These are phyloP conservation scores for Choloepus didactylus DNA, from an alignment of 2,797 vertebrate genomes.

Conservation along the genomic window DNA sequence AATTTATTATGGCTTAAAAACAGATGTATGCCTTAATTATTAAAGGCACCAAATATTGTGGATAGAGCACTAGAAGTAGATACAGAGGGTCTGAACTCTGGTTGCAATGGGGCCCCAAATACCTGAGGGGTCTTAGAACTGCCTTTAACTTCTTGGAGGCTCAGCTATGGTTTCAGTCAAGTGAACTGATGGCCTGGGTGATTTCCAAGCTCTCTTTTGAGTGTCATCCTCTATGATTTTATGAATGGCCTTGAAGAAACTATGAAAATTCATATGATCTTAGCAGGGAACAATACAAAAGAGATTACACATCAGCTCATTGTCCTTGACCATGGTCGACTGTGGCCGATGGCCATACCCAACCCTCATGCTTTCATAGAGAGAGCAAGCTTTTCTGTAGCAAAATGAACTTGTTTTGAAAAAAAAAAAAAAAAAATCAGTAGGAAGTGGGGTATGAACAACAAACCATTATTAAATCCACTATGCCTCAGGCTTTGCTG, in stretches of 20 bases:
- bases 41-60: neutral
- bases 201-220: neutral
- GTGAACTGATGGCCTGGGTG: neutral
- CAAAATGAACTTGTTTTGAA: neutral
- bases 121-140: too few relatives aligned
- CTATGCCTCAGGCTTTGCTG: neutral
- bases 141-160: neutral
- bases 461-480: neutral
- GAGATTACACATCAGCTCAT: neutral
- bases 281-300: neutral
- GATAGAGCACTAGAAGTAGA: neutral
- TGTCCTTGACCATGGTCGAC: neutral
- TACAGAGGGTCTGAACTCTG: neutral
- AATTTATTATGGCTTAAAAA: neutral
- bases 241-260: neutral
- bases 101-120: too few relatives aligned
- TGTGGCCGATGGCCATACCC: neutral
- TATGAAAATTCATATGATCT: neutral
- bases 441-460: neutral
- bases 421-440: neutral
- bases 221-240: neutral
- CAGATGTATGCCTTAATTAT: neutral
- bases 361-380: neutral
- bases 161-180: neutral
- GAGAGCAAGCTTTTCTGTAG: neutral